These are phyloP conservation scores for Rhingia campestris DNA, from an alignment of 2,888 invertebrate genomes.

Conservation along the genomic window DNA sequence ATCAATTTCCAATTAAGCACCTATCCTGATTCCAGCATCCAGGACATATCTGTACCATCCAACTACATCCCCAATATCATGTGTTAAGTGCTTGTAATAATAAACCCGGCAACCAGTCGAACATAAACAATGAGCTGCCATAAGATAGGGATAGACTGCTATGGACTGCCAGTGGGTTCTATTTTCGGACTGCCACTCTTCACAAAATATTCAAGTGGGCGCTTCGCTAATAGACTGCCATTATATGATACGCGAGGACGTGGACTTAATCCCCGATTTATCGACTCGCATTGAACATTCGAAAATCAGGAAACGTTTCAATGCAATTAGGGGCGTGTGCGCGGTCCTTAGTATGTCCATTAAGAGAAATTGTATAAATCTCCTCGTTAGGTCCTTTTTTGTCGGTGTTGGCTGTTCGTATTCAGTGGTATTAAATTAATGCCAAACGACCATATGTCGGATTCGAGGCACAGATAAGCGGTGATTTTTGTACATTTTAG, in stretches of 20 bases:
- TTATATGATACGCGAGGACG: constrained; percentile 7
- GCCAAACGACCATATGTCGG: constrained; percentile 65
- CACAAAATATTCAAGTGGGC: constrained; percentile 33
- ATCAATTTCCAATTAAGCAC: constrained; percentile 65
- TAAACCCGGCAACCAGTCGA: constrained; percentile 38
- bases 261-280: constrained; percentile 49
- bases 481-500: constrained; percentile 62
- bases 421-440: constrained; percentile 30
- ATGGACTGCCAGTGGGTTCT: constrained; percentile 38
- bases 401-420: constrained; percentile 2
- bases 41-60: not conserved
- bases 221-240: constrained; percentile 56
- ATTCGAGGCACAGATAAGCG: constrained; percentile 63
- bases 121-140: constrained; percentile 27
- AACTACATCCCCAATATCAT: constrained; percentile 25
- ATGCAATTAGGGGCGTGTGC: constrained; percentile 65
- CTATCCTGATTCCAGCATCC: constrained; percentile 35
- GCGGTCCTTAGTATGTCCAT: constrained; percentile 62
- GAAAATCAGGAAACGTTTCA: constrained; percentile 49
- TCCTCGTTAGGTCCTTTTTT: constrained; percentile 52
- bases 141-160: not conserved
- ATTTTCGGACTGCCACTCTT: constrained; percentile 59
- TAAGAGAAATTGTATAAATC: constrained; percentile 58
- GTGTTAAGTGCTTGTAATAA: constrained; percentile 62
- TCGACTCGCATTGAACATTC: constrained; percentile 34